Conservation (phyloP, 1,140 invertebrate species). For the Drosophila littoralis region DNA sequence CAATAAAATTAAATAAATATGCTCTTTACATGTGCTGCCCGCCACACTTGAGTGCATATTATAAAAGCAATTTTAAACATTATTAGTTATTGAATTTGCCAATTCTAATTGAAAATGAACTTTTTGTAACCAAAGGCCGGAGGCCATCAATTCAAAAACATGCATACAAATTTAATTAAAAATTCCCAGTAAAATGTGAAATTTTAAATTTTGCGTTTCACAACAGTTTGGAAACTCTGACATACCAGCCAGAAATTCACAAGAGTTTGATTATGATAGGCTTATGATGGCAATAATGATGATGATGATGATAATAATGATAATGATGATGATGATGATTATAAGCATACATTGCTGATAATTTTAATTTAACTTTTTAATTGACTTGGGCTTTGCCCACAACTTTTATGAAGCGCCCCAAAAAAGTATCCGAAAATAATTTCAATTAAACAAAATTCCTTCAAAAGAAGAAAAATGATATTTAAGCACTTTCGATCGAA, state of each 20-base stretch:
- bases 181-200: conserved; percentile 36
- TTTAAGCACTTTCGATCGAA: background rate
- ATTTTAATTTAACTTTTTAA: conserved; percentile 79
- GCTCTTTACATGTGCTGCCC: too few species aligned
- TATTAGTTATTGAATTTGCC: conserved; percentile 1
- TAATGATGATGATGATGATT: conserved; percentile 15
- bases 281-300: conserved; percentile 12
- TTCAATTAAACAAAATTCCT: conserved; percentile 57
- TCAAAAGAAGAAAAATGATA: background rate
- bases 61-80: background rate
- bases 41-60: too few species aligned
- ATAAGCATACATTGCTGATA: conserved; percentile 47
- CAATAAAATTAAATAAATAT: too few species aligned
- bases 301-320: conserved; percentile 24
- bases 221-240: conserved; percentile 56
- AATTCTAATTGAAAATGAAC: conserved; percentile 3
- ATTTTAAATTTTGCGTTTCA: conserved; percentile 41
- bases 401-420: conserved; percentile 10
- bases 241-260: conserved; percentile 58
- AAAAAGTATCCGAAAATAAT: conserved; percentile 35
- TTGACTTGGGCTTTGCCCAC: conserved; percentile 27
- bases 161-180: conserved; percentile 48
- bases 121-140: background rate
- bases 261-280: conserved; percentile 22
- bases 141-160: conserved; percentile 16